phyloP scores from a whole-genome alignment of 2,113 vertebrate species.

The Tragelaphus strepsiceros region DNA sequence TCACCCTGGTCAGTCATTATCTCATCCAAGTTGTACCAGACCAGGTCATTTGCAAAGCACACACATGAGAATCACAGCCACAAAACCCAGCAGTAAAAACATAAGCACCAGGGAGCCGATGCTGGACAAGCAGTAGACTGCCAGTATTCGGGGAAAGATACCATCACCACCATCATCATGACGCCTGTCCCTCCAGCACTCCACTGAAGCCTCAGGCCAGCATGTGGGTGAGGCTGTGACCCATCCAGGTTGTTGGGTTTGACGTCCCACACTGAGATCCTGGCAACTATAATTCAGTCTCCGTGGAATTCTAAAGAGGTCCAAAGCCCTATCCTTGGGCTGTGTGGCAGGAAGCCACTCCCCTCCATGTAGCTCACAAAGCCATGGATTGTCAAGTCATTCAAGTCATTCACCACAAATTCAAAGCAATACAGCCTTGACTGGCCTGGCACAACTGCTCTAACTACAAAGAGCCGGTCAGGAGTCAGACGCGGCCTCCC shows the following conservation, averaged over 20 bases:
- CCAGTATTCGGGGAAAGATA: conserved; percentile 89
- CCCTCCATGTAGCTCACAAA: conserved; percentile 92
- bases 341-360: conserved; percentile 89
- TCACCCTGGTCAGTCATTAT: conserved; percentile 90
- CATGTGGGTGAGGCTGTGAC: conserved; percentile 81
- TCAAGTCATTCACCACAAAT: conserved; percentile 89
- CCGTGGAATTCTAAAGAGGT: conserved; percentile 89
- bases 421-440: conserved; percentile 92
- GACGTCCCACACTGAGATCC: conserved; percentile 87
- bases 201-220: conserved; percentile 85
- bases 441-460: conserved; percentile 86
- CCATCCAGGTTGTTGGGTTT: conserved; percentile 87
- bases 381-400: conserved; percentile 89
- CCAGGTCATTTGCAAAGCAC: conserved; percentile 90
- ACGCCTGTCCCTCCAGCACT: conserved; percentile 81
- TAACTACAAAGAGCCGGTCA: conserved; percentile 73
- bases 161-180: conserved; percentile 81
- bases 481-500: background rate
- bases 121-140: conserved; percentile 91
- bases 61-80: conserved; percentile 91
- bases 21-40: conserved; percentile 88
- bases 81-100: conserved; percentile 88
- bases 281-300: conserved; percentile 86
- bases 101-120: conserved; percentile 91
- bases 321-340: conserved; percentile 89